phyloP scores from a whole-genome alignment of 2,113 vertebrate species.

The Oncorhynchus clarkii region DNA sequence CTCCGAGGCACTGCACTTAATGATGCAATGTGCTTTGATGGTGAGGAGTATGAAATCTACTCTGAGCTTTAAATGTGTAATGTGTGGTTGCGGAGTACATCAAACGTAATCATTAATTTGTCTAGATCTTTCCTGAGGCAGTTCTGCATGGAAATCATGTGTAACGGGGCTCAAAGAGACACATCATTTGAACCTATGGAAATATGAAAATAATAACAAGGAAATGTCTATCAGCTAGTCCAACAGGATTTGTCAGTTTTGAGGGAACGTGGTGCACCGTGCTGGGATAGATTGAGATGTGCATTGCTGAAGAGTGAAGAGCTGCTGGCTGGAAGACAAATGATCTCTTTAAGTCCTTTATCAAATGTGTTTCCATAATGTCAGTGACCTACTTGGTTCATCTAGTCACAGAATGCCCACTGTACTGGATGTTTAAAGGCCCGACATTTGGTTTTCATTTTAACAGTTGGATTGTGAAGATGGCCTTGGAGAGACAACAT shows the following conservation, averaged over 20 bases:
- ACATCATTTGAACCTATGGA: background rate
- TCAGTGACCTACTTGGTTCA: conserved; percentile 9
- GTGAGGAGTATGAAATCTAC: conserved; percentile 20
- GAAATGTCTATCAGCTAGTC: background rate
- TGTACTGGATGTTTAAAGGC: background rate
- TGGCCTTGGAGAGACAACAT: background rate
- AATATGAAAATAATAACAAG: conserved; percentile 16
- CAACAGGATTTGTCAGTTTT: conserved; percentile 10
- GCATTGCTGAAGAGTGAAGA: background rate
- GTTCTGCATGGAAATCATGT: conserved; percentile 24
- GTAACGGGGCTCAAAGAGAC: background rate
- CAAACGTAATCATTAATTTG: conserved; percentile 36
- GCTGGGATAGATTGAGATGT: background rate
- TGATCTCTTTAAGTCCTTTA: background rate
- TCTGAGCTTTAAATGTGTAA: conserved; percentile 23
- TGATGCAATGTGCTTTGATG: conserved; percentile 27
- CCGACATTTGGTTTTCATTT: background rate
- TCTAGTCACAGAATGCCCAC: background rate
- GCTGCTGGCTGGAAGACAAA: conserved; percentile 10
- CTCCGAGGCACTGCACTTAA: conserved; percentile 28
- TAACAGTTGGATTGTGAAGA: background rate
- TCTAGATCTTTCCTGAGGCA: conserved; percentile 12
- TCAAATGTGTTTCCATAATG: conserved; percentile 10
- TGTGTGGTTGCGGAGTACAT: conserved; percentile 19
- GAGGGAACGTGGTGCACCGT: background rate